Evolutionary conservation across 2,888 invertebrate genomes (phyloP), one percentile per base, ranked within the genome.

Genomic region (Stenurella melanura): DNA sequence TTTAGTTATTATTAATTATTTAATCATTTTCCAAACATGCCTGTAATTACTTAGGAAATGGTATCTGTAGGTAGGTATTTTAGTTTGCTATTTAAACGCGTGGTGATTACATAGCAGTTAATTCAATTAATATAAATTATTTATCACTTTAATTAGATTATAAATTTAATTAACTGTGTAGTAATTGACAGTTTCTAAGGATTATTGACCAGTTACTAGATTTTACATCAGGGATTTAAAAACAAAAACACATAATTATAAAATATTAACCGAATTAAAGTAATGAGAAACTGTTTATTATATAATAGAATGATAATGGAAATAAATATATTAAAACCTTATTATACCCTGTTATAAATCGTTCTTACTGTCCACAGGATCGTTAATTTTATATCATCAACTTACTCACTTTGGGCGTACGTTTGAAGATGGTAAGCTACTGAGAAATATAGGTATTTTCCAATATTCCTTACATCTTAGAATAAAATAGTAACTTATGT

Each of bases 311-410:
- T 64, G 50, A 64, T 42, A 11, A 64, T 3, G 19, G 5, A 30
- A 42, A 64, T 64, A 64, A 42, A 64, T 64, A 42, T 42, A 15
- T 42, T 64, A 64, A 64, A 64, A 42, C 64, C 19, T 58, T 69
- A 58, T 69, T 69, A 69, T 69, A 58, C 10, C 58, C 56, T 56
- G 21, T 11, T 34, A 57, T 58, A 69, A 68, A 68, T 56, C 54
- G 30, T 30, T 42, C 15, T 26, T 30, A 56, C 54, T 68, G 68
- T 68, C 19, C 50, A n/a, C 56, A 18, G 54, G 15, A 26, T 68
- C 54, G 56, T 68, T 68, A 68, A 68, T 68, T 68, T 68, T 56
- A 68, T 64, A 64, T 64, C 64, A 64, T 42, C 64, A n/a, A n/a
- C n/a, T n/a, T 64, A 64, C 21, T 64, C 38, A 64, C 18, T 64